Evolutionary conservation across 2,888 invertebrate genomes (phyloP), one percentile per base, ranked within the genome.

Genomic region (Amitus sp.): DNA sequence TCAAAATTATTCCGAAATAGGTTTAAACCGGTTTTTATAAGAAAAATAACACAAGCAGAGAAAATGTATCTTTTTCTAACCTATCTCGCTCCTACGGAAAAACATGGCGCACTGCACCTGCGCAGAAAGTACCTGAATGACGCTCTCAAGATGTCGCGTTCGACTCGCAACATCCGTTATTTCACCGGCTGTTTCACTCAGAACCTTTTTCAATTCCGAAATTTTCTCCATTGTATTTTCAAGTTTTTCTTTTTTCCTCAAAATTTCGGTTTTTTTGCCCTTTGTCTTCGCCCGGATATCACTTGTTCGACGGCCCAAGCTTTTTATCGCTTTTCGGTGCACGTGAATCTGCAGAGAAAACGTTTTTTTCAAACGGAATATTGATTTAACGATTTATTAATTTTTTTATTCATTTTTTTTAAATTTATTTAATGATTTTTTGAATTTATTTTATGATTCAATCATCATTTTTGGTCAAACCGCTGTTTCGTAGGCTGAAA

Each of bases 141-240:
- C 86, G 23, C 86, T 84, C 73, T 89, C 86, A 4, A 90, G 80
- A 68, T 88, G 85, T 53, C 84, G 86, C 0, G 86, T 84, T 27
- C 87, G 83, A 70, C 87, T 50, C 9, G 46, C 7, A 12, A 60
- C 42, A 48, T 62, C 57, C 15, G 10, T 56, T 34, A 47, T 45
- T 54, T 33, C 18, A 46, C 34, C 42, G 10, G 18, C 18, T 37
- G 47, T 54, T 30, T 48, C 34, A 4, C 3, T 7, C 46, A 48
- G 5, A 30, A 47, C 47, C 23, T 4, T 15, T 12, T 58, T 53
- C 17, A 67, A 19, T 39, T 65, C 58, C 17, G 47, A 15, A 2
- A 49, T 13, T 48, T 59, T 56, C 42, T 50, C 67, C 4, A 51
- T 65, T 42, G 17, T 62, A 2, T 56, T 43, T n/a, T 56, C 47